Evolutionary conservation across 2,888 invertebrate species (phyloP).

Genomic region (Zele albiditarsus): DNA sequence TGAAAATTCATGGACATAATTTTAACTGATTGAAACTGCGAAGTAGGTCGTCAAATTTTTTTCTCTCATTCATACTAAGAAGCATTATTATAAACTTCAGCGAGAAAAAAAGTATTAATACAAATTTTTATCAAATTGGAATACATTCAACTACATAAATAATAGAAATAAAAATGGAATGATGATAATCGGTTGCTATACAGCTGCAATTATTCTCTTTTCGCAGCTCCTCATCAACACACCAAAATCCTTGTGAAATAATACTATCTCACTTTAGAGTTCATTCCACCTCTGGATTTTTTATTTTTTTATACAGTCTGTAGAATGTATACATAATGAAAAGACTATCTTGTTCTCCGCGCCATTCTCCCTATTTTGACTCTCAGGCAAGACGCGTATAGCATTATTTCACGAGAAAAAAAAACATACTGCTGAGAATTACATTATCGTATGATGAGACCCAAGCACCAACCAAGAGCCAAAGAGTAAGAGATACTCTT

Average conservation of each 20-base stretch:
- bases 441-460: conserved; percentile 31
- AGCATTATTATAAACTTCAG: neutral
- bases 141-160: neutral
- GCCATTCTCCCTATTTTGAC: conserved; percentile 12
- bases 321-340: conserved; percentile 29
- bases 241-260: neutral
- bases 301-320: neutral
- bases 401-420: conserved; percentile 17
- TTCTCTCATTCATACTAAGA: neutral
- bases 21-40: conserved; percentile 25
- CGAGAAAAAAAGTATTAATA: neutral
- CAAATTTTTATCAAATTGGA: neutral
- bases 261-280: neutral
- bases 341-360: neutral
- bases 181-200: neutral
- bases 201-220: neutral
- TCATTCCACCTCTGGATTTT: neutral
- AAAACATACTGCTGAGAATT: conserved; percentile 35
- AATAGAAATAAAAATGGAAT: neutral
- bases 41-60: conserved; percentile 21
- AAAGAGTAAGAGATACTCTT: conserved; percentile 19
- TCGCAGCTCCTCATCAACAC: neutral
- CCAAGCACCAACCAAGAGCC: neutral
- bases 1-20: conserved; percentile 11
- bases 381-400: conserved; percentile 7